Conservation (phyloP, 2,888 invertebrate genomes). For the Protophormia terraenovae region DNA sequence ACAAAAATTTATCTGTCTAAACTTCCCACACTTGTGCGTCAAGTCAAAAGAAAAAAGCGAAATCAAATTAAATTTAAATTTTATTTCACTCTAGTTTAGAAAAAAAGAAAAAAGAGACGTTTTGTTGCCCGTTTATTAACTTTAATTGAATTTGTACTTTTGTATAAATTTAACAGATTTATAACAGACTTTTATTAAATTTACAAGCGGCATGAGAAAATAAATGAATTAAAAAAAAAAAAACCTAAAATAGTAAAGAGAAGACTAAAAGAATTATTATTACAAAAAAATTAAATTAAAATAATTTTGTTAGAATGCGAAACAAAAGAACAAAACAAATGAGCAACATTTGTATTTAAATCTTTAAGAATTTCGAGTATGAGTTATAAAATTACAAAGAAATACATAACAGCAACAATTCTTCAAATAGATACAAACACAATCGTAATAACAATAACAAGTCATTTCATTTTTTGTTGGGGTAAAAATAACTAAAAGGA, state of each 20-base stretch:
- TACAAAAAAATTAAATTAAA: conserved; percentile 35
- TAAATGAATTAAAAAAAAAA: neutral
- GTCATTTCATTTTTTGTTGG: too few relatives aligned
- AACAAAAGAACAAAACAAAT: too few relatives aligned
- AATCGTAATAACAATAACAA: neutral
- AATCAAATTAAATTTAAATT: conserved; percentile 14
- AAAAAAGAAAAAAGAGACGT: neutral
- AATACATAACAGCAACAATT: neutral
- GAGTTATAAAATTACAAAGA: neutral
- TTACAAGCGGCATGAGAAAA: neutral
- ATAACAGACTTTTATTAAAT: conserved; percentile 18
- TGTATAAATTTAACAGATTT: conserved; percentile 40
- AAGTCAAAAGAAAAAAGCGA: neutral
- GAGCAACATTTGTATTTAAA: too few relatives aligned
- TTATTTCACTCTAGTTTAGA: neutral
- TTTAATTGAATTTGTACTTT: conserved; percentile 45
- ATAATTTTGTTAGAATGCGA: conserved; percentile 2
- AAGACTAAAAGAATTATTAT: conserved; percentile 5
- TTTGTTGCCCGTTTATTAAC: conserved; percentile 19
- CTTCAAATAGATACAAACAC: neutral
- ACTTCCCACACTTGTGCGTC: neutral
- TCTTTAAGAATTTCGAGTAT: neutral
- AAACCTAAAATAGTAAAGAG: neutral
- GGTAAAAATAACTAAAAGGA: neutral
- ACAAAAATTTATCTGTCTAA: neutral